Percentiles rank a stretch among this genome's conserved stretches.
phyloP scores from a whole-genome alignment of 2,113 vertebrate species.

The Nesospiza acunhae region DNA sequence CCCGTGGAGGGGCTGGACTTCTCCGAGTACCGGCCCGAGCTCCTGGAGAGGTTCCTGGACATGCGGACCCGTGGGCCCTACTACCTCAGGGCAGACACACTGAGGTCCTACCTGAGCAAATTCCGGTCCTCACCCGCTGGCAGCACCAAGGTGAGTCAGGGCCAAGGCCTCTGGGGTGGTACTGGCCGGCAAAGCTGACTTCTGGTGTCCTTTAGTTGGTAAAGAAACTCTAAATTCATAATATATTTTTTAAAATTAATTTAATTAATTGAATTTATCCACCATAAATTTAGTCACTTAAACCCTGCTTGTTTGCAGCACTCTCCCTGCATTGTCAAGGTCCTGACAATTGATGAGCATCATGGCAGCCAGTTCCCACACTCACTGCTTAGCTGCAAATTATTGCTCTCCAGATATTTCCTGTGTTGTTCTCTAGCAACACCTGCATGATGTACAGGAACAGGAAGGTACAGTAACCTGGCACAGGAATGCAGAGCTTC shows the following conservation, averaged over 20 bases:
- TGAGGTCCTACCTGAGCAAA: slow-evolving; percentile 81
- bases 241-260: too few species aligned
- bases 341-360: not conserved
- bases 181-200: not conserved
- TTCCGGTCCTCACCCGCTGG: slow-evolving; percentile 72
- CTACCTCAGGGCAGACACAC: slow-evolving; percentile 78
- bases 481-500: not conserved
- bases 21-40: slow-evolving; percentile 73
- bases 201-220: not conserved
- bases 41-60: slow-evolving; percentile 79
- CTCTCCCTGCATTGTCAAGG: not conserved
- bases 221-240: not conserved
- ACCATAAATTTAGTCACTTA: not conserved
- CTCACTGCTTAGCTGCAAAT: not conserved
- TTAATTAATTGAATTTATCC: not conserved
- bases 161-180: not conserved
- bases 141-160: slow-evolving; percentile 81
- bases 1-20: slow-evolving; percentile 84
- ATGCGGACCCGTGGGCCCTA: slow-evolving; percentile 83
- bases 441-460: not conserved
- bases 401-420: not conserved
- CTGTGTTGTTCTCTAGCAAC: not conserved
- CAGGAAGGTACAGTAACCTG: not conserved
- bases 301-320: not conserved
- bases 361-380: not conserved